Percentiles rank a stretch among this genome's conserved stretches.
Conservation (phyloP, 2,113 vertebrate genomes). For the Oryctolagus cuniculus region mOryCun1.1 NC_091432.1:49354001-49354500, state of each 20-base stretch:
- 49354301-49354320: background rate
- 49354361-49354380: background rate
- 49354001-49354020: no score
- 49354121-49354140: slow-evolving; percentile 9
- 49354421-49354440: background rate
- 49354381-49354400: background rate
- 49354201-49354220: background rate
- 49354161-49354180: background rate
- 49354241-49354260: background rate
- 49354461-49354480: background rate
- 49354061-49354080: background rate
- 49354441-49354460: background rate
- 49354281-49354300: background rate
- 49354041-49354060: background rate
- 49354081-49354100: background rate
- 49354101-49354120: slow-evolving; percentile 8
- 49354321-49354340: background rate
- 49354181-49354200: slow-evolving; percentile 7
- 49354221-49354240: background rate
- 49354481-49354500: background rate
- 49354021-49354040: background rate
- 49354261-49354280: background rate
- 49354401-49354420: background rate
- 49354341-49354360: background rate
- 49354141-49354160: background rate